Percentiles rank a stretch among this genome's conserved stretches.
Evolutionary conservation across 2,113 vertebrate genomes (phyloP).

Genomic region (Pristiophorus japonicus): DNA sequence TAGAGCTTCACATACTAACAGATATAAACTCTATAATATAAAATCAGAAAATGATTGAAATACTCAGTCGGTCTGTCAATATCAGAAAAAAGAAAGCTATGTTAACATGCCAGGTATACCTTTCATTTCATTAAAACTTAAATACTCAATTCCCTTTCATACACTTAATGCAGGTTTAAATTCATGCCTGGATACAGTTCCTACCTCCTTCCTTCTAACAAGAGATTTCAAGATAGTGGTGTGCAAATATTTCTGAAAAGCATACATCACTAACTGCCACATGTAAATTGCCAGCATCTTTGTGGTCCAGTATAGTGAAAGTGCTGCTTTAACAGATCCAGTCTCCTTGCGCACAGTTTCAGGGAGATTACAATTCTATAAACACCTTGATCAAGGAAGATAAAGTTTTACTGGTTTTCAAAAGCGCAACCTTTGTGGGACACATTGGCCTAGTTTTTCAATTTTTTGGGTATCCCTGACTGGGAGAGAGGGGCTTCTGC

Average conservation of each 20-base stretch:
- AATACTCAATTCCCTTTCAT: neutral
- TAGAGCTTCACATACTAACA: neutral
- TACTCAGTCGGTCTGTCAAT: neutral
- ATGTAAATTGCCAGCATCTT: neutral
- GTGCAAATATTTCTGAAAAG: neutral
- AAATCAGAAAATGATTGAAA: neutral
- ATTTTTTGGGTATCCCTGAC: no score
- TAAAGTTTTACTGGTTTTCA: neutral
- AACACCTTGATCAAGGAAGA: no score
- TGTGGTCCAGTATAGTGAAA: neutral
- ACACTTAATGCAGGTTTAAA: neutral
- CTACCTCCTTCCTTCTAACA: neutral
- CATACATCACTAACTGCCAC: neutral
- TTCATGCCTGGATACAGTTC: neutral
- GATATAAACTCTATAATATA: neutral
- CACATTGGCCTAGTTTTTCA: no score
- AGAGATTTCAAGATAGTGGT: neutral
- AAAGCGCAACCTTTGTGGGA: neutral
- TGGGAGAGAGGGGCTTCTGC: no score
- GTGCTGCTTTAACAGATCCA: neutral
- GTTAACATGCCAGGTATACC: neutral
- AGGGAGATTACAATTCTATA: neutral
- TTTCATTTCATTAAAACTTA: neutral
- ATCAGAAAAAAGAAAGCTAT: neutral
- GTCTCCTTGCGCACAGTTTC: neutral